phyloP scores from a whole-genome alignment of 2,888 invertebrate species.

The Pollenia labialis region DNA sequence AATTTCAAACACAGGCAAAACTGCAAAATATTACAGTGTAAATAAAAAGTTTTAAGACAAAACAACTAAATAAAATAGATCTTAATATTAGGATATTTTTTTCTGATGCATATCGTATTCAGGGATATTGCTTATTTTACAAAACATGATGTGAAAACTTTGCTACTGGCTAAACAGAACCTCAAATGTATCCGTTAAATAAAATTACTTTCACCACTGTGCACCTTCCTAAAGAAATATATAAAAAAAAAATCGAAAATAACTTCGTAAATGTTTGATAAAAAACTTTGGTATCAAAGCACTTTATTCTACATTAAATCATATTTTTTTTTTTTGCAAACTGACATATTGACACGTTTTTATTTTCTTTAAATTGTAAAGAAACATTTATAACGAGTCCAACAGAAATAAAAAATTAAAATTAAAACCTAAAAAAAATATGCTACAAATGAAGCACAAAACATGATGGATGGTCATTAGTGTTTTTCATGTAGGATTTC shows the following conservation, averaged over 20 bases:
- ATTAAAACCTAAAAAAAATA: slow-evolving; percentile 5
- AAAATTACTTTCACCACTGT: too few relatives aligned
- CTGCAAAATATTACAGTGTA: neutral
- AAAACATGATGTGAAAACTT: too few relatives aligned
- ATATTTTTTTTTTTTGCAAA: slow-evolving; percentile 10
- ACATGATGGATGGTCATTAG: slow-evolving; percentile 5
- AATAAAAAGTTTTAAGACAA: slow-evolving; percentile 9
- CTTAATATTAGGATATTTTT: too few relatives aligned
- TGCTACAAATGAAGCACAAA: slow-evolving; percentile 9
- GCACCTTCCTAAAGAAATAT: too few relatives aligned
- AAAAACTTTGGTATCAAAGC: neutral
- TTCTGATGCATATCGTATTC: too few relatives aligned
- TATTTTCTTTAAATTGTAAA: slow-evolving; percentile 62
- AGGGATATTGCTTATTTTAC: too few relatives aligned
- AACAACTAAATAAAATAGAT: neutral
- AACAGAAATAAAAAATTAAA: slow-evolving; percentile 29
- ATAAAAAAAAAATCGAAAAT: too few relatives aligned
- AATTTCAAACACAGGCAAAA: neutral
- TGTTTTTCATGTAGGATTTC: too few relatives aligned
- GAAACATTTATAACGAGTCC: slow-evolving; percentile 20
- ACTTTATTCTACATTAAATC: slow-evolving; percentile 12
- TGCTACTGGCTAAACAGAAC: too few relatives aligned
- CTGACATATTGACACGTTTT: slow-evolving; percentile 70
- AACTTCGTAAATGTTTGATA: too few relatives aligned
- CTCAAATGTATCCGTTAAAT: too few relatives aligned